Base-by-base conservation (phyloP, 2,888 invertebrate species). In the Heliconius erato region DNA sequence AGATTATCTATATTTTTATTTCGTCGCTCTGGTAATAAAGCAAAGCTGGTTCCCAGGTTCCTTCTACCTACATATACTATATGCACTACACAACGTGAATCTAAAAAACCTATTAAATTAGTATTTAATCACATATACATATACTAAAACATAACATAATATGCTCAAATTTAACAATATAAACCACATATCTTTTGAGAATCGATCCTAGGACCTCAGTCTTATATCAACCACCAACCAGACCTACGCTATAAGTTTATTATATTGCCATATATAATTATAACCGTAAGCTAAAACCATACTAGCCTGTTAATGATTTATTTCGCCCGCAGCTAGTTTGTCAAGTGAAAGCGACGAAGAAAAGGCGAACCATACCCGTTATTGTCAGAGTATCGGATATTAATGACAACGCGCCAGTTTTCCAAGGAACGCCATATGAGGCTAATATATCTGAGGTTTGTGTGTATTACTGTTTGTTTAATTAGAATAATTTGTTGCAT, bases 301-400 rank as follows among this genome's bases (percentile, higher is more conserved):
- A 19, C 35, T 54, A 59, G 74, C 72, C 28, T 28, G 44, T 82
- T 82, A 85, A 85, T 84, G 80, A 85, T 77, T 85, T 81, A 80
- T 81, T 82, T 85, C 87, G 85, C 89, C 96, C 96, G 83, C 96
- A 98, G 98, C 96, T 98, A 92, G 97, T 98, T 86, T 98, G 98
- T 92, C 98, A 98, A 86, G 97, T 98, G 88, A 97, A 97, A 94
- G 96, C 97, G 79, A 97, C 98, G 72, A 97, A 97, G 92, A 98
- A 98, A 92, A 97, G 98, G 91, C 97, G 98, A 86, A 98, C 98
- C 85, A 98, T 98, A 92, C 98, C 98, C 82, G 97, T 98, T 88
- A 98, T 98, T 91, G 98, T 98, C 86, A 96, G 98, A 94, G 98
- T 98, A 88, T 98, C 98, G 65, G 98, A 99, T 94, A 97, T 98